Evolutionary conservation across 2,888 invertebrate species (phyloP).

Genomic region (Andrena marginata): DNA sequence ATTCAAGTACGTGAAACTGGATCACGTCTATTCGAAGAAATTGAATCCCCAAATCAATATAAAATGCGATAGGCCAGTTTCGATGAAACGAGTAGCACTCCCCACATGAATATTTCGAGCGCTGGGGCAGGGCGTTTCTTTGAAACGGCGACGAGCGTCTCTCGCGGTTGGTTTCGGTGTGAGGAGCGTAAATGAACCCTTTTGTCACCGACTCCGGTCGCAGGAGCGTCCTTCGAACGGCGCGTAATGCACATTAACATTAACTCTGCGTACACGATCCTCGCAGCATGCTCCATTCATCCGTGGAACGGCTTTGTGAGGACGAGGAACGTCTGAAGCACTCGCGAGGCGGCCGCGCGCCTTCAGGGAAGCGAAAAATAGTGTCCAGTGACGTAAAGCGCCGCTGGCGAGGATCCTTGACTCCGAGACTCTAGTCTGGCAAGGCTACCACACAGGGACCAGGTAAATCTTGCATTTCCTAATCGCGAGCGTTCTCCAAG

Average conservation of each 20-base stretch:
- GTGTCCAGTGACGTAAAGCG: conserved; percentile 45
- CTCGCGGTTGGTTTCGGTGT: conserved; percentile 34
- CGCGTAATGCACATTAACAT: conserved; percentile 63
- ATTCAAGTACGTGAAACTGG: too few species aligned
- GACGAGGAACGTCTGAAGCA: conserved; percentile 33
- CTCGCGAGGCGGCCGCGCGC: conserved; percentile 39
- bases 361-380: conserved; percentile 49
- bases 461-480: conserved; percentile 64
- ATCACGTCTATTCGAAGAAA: too few species aligned
- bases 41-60: too few species aligned
- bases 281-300: conserved; percentile 62
- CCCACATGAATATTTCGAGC: neutral
- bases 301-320: conserved; percentile 54
- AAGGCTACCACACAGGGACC: conserved; percentile 17
- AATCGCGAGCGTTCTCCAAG: conserved; percentile 65
- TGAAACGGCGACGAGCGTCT: neutral
- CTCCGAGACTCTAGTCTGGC: conserved; percentile 22
- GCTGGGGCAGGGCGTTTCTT: neutral
- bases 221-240: conserved; percentile 57
- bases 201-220: conserved; percentile 56
- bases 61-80: neutral
- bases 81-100: neutral
- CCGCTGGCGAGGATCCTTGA: conserved; percentile 51
- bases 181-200: conserved; percentile 59
- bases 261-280: conserved; percentile 65